A percentile compares a stretch with the other conserved stretches of the same genome.
Evolutionary conservation across 2,888 invertebrate species (phyloP).

Genomic region (Cactoblastis cactorum): DNA sequence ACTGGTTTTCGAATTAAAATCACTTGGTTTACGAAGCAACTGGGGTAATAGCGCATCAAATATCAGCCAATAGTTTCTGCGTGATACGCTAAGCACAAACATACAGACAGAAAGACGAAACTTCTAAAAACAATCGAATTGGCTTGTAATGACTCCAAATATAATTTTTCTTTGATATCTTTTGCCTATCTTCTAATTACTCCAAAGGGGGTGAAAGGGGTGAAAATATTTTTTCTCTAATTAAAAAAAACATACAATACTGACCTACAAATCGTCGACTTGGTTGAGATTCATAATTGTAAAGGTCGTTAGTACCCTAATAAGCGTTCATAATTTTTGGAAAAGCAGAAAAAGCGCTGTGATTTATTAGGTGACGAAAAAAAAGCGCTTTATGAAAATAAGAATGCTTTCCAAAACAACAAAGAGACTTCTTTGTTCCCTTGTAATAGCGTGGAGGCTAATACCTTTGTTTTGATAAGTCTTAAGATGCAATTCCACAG

Average conservation of each 20-base stretch:
- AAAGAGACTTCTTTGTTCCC: conserved; percentile 7
- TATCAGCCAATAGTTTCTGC: too few relatives aligned
- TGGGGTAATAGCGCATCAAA: too few relatives aligned
- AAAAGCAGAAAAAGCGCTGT: neutral
- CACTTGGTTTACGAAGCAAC: too few relatives aligned
- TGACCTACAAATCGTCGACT: neutral
- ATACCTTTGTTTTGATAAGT: conserved; percentile 3
- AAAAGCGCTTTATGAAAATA: conserved; percentile 1
- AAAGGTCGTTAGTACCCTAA: neutral
- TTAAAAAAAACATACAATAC: neutral
- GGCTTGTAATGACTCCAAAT: too few relatives aligned
- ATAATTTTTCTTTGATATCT: too few relatives aligned
- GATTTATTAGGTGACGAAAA: neutral
- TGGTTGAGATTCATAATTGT: neutral
- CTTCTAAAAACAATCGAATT: too few relatives aligned
- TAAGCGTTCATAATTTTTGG: neutral
- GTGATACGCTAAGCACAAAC: too few relatives aligned
- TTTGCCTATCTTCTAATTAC: too few relatives aligned
- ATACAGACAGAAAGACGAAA: too few relatives aligned
- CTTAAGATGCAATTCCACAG: neutral
- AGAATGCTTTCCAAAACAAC: neutral
- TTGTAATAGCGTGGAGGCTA: conserved; percentile 1
- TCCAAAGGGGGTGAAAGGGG: neutral
- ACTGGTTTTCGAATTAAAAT: too few relatives aligned
- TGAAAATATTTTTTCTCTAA: neutral